phyloP scores from a whole-genome alignment of 2,888 invertebrate genomes.

The Eupithecia inturbata region DNA sequence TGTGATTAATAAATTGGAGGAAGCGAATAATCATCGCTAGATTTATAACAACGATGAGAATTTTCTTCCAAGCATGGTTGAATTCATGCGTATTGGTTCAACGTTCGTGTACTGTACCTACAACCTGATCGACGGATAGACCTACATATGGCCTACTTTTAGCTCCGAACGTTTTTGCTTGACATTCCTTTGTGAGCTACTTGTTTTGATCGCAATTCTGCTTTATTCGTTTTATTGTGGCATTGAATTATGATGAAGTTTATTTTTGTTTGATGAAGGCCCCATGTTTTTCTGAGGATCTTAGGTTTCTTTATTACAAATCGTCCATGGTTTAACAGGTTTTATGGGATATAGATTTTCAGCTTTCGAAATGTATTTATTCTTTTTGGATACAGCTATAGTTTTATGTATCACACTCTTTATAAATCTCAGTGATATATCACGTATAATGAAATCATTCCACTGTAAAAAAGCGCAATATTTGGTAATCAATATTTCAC shows the following conservation, averaged over 20 bases:
- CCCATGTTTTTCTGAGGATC: not conserved
- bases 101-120: constrained; percentile 20
- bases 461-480: not conserved
- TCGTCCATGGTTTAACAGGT: not conserved
- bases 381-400: not conserved
- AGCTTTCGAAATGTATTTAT: not conserved
- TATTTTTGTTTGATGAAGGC: not conserved
- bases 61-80: not conserved
- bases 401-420: not conserved
- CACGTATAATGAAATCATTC: not conserved
- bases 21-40: constrained; percentile 35
- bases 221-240: constrained; percentile 39
- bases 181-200: constrained; percentile 36
- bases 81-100: not conserved
- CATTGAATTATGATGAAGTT: constrained; percentile 18
- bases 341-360: not conserved
- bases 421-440: not conserved
- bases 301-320: not conserved
- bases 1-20: constrained; percentile 29
- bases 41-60: constrained; percentile 18
- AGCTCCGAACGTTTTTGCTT: constrained; percentile 36
- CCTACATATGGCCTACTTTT: constrained; percentile 45
- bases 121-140: constrained; percentile 42
- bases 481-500: constrained; percentile 11
- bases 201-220: constrained; percentile 39